Conservation (phyloP, 2,797 vertebrate species). For the Gymnothorax reevesii region DNA sequence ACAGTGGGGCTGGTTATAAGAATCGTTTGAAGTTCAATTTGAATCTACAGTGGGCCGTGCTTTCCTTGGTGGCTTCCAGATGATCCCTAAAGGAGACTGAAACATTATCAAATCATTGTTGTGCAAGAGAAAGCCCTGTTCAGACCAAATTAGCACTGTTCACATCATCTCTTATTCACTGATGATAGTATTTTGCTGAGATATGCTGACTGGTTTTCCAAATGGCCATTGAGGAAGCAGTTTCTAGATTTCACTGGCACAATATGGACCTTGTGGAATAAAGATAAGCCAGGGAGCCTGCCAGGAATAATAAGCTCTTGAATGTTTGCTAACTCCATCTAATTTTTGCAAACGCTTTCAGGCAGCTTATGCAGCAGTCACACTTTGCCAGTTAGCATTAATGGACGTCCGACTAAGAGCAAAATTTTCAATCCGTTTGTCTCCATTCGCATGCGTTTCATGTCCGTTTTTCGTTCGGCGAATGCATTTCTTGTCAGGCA, state of each 20-base stretch:
- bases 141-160: not conserved
- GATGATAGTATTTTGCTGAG: not conserved
- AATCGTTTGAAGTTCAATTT: not conserved
- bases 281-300: not conserved
- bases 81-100: not conserved
- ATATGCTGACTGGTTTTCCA: too few relatives aligned
- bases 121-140: not conserved
- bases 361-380: not conserved
- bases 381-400: too few relatives aligned
- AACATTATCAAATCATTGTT: not conserved
- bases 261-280: not conserved
- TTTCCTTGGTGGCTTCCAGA: not conserved
- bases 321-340: not conserved
- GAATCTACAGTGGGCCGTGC: not conserved
- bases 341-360: not conserved
- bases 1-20: not conserved
- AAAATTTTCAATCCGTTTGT: too few relatives aligned
- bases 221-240: not conserved
- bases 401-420: too few relatives aligned
- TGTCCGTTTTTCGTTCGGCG: too few relatives aligned
- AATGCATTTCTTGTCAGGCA: too few relatives aligned
- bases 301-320: not conserved
- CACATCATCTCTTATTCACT: not conserved
- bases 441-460: too few relatives aligned
- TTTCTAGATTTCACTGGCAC: not conserved